phyloP scores from a whole-genome alignment of 30 jellyfish, hydroid and myxozoan genomes.

The Hydractinia symbiolongicarpus region DNA sequence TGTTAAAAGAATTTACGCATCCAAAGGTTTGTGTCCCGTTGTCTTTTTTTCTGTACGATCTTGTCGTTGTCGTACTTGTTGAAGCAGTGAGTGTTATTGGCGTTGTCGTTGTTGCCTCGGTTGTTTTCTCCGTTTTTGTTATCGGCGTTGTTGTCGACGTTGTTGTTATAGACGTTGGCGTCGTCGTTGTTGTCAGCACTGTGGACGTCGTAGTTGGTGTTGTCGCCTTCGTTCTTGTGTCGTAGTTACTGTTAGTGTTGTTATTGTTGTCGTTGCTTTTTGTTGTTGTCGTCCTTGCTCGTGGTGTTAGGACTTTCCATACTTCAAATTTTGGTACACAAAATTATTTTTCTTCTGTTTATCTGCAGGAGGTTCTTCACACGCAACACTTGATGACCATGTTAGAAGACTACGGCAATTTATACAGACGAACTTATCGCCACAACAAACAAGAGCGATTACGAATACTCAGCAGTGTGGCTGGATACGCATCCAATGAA shows the following conservation, averaged over 20 bases:
- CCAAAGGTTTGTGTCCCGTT: constrained; percentile 42
- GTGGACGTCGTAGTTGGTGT: not conserved
- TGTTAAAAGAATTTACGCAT: constrained; percentile 32
- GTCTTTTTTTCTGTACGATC: no score
- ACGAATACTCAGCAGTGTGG: constrained; percentile 61
- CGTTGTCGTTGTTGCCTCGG: no score
- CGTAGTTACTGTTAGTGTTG: not conserved
- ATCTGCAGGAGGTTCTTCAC: constrained; percentile 48
- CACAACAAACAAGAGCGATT: constrained; percentile 55
- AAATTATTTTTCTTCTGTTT: not conserved
- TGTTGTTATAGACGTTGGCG: no score
- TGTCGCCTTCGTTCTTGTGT: not conserved
- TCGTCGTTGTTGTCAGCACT: no score
- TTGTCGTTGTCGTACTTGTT: no score
- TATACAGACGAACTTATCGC: constrained; percentile 39
- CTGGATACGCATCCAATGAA: constrained; percentile 74
- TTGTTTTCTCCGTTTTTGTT: no score
- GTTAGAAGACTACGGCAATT: constrained; percentile 41
- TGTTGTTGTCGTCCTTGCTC: not conserved
- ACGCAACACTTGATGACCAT: constrained; percentile 51
- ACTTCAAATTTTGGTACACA: no score
- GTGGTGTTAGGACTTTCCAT: no score
- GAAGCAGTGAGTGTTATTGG: no score
- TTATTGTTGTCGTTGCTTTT: not conserved
- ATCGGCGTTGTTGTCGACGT: no score